phyloP scores from a whole-genome alignment of 1,140 invertebrate species.

The Sitophilus oryzae region DNA sequence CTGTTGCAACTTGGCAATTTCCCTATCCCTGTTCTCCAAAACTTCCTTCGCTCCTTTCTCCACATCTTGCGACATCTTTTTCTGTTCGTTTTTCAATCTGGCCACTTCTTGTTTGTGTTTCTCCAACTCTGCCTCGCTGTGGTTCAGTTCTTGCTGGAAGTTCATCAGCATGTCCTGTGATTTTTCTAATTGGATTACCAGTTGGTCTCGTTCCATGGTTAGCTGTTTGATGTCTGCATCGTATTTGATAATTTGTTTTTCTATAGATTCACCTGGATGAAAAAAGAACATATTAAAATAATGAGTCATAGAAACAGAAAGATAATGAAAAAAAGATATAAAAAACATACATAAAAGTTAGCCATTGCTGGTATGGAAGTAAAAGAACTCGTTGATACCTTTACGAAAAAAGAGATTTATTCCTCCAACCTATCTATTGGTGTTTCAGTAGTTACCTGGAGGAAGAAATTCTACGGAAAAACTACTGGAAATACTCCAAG shows the following conservation, averaged over 20 bases:
- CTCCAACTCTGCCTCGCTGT: conserved; percentile 74
- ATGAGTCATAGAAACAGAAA: too few relatives aligned
- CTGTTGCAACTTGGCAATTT: conserved; percentile 68
- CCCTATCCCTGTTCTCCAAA: conserved; percentile 61
- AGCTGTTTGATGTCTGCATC: conserved; percentile 80
- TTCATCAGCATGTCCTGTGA: conserved; percentile 88
- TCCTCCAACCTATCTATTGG: too few relatives aligned
- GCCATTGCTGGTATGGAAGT: neutral
- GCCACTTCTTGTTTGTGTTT: conserved; percentile 74
- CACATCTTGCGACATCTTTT: conserved; percentile 59
- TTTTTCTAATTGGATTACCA: conserved; percentile 84
- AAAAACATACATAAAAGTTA: neutral
- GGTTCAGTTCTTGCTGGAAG: conserved; percentile 83
- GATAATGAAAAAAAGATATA: too few relatives aligned
- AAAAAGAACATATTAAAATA: neutral
- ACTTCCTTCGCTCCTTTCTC: conserved; percentile 62
- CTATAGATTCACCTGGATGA: conserved; percentile 57
- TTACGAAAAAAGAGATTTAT: too few relatives aligned
- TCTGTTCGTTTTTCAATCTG: conserved; percentile 63
- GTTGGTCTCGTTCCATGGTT: conserved; percentile 76
- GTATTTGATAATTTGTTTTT: conserved; percentile 75
- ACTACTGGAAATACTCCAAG: too few relatives aligned
- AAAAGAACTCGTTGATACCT: too few relatives aligned
- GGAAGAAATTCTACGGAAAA: too few relatives aligned
- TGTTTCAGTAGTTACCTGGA: too few relatives aligned